phyloP scores from a whole-genome alignment of 2,113 vertebrate species.

The Stegastes partitus region DNA sequence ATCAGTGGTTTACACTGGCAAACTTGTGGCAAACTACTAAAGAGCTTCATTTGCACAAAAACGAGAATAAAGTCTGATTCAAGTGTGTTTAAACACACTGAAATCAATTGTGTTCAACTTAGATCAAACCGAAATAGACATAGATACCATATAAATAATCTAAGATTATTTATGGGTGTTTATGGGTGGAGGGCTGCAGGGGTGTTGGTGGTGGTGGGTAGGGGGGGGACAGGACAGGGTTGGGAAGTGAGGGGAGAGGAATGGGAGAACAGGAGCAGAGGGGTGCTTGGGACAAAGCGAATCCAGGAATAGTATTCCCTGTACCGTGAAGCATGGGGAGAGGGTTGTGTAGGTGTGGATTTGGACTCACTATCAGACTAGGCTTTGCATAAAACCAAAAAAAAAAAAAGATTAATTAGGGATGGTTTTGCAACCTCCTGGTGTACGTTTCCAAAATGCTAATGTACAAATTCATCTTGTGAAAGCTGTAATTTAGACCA shows the following conservation, averaged over 20 bases:
- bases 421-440: slow-evolving; percentile 11
- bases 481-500: slow-evolving; percentile 42
- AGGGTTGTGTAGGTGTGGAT: slow-evolving; percentile 24
- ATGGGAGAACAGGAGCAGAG: slow-evolving; percentile 52
- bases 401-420: not conserved
- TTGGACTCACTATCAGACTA: slow-evolving; percentile 83
- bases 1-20: slow-evolving; percentile 30
- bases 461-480: not conserved
- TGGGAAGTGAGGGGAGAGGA: slow-evolving; percentile 39
- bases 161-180: slow-evolving; percentile 77
- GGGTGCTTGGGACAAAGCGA: slow-evolving; percentile 63
- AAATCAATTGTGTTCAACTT: slow-evolving; percentile 51
- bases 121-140: slow-evolving; percentile 45
- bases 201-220: slow-evolving; percentile 23
- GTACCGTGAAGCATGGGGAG: slow-evolving; percentile 60
- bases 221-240: slow-evolving; percentile 47
- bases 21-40: slow-evolving; percentile 41
- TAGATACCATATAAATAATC: slow-evolving; percentile 77
- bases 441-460: slow-evolving; percentile 12
- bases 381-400: slow-evolving; percentile 65
- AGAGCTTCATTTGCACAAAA: slow-evolving; percentile 48
- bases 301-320: slow-evolving; percentile 74
- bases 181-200: slow-evolving; percentile 43
- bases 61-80: slow-evolving; percentile 48
- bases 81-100: slow-evolving; percentile 64